These are phyloP conservation scores for Taurulus bubalis DNA, from an alignment of 2,113 vertebrate genomes.

Conservation along the genomic window DNA sequence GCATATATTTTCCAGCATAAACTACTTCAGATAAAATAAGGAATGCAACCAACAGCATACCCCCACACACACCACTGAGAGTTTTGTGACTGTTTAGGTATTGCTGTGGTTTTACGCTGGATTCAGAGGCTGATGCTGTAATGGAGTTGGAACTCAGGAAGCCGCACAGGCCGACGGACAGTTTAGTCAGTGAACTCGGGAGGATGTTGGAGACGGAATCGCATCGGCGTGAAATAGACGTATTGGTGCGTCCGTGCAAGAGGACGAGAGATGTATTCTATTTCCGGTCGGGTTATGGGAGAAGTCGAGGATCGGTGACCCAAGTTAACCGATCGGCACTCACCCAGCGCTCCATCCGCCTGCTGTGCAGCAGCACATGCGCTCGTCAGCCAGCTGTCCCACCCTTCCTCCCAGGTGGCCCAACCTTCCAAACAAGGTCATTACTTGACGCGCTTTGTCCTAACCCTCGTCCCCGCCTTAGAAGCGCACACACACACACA, in stretches of 20 bases:
- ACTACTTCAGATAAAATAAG: constrained; percentile 26
- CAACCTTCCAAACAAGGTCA: constrained; percentile 23
- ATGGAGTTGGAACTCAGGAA: constrained; percentile 3
- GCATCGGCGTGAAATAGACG: background rate
- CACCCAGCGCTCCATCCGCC: constrained; percentile 17
- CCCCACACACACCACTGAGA: constrained; percentile 17
- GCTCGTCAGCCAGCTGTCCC: constrained; percentile 55
- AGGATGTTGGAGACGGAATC: background rate
- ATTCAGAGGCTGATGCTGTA: background rate
- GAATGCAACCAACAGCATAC: constrained; percentile 1
- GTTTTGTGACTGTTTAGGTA: constrained; percentile 23
- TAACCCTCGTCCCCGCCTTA: constrained; percentile 15
- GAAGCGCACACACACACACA: constrained; percentile 42
- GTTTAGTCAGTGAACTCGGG: background rate
- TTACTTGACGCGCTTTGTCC: constrained; percentile 16
- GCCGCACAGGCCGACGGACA: background rate
- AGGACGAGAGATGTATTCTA: constrained; percentile 40
- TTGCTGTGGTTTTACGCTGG: constrained; percentile 3
- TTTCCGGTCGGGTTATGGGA: constrained; percentile 25
- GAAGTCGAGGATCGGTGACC: constrained; percentile 36
- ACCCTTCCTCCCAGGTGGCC: constrained; percentile 27
- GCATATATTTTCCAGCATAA: background rate
- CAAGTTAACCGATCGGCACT: constrained; percentile 21
- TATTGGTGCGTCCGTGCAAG: background rate
- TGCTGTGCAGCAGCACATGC: constrained; percentile 31